phyloP scores from a whole-genome alignment of 2,888 invertebrate genomes.

The Orchesella flavescens region DNA sequence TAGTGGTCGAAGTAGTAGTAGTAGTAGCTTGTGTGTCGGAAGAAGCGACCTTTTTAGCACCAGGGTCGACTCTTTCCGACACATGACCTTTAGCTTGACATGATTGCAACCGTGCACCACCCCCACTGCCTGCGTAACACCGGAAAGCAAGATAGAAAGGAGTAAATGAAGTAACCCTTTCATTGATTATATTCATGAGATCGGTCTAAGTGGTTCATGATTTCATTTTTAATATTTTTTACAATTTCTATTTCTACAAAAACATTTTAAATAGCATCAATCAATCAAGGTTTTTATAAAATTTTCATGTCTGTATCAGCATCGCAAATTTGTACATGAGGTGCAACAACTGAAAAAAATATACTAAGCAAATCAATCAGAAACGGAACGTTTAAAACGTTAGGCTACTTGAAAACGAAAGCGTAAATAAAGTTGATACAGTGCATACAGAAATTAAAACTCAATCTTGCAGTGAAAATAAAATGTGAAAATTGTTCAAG shows the following conservation, averaged over 20 bases:
- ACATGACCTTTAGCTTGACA: slow-evolving; percentile 56
- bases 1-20: slow-evolving; percentile 6
- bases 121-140: slow-evolving; percentile 61
- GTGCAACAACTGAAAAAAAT: no score
- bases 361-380: no score
- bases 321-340: no score
- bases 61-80: slow-evolving; percentile 53
- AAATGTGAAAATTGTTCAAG: no score
- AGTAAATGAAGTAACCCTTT: slow-evolving; percentile 36
- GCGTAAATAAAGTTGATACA: no score
- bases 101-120: slow-evolving; percentile 61
- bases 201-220: background rate
- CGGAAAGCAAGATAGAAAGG: slow-evolving; percentile 60
- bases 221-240: no score
- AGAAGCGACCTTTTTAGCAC: slow-evolving; percentile 57
- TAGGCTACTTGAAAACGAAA: no score
- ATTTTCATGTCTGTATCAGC: no score
- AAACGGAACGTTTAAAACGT: no score
- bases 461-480: background rate
- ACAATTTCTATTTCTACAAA: background rate
- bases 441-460: background rate
- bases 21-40: slow-evolving; percentile 19
- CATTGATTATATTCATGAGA: background rate
- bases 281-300: background rate
- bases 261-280: background rate